Evolutionary conservation across 2,797 vertebrate genomes (phyloP).

Genomic region (Lacerta bilineata): DNA sequence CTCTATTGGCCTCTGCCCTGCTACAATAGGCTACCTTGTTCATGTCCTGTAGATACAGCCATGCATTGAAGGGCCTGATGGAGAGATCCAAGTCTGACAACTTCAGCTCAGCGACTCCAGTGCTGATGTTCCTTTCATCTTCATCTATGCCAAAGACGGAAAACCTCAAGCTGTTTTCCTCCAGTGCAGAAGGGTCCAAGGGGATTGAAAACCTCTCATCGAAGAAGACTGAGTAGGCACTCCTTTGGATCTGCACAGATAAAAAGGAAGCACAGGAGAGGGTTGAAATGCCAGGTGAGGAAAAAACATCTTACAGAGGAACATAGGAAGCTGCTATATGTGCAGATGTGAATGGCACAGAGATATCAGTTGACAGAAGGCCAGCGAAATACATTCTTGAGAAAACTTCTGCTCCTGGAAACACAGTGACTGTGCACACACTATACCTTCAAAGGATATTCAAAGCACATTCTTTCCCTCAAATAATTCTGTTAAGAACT

Average conservation of each 20-base stretch:
- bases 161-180: slow-evolving; percentile 92
- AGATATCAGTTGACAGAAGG: neutral
- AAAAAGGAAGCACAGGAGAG: neutral
- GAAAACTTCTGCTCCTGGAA: neutral
- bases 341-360: neutral
- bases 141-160: slow-evolving; percentile 91
- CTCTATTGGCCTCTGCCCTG: neutral
- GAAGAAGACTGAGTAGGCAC: slow-evolving; percentile 90
- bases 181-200: slow-evolving; percentile 84
- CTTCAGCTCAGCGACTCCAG: slow-evolving; percentile 92
- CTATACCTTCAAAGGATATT: too few species aligned
- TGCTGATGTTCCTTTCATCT: slow-evolving; percentile 90
- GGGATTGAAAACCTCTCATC: slow-evolving; percentile 93
- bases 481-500: too few species aligned
- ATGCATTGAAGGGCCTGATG: slow-evolving; percentile 90
- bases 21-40: slow-evolving; percentile 84
- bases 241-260: slow-evolving; percentile 88
- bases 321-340: too few species aligned
- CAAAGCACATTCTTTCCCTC: too few species aligned
- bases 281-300: neutral
- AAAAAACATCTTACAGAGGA: neutral
- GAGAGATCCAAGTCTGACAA: slow-evolving; percentile 92
- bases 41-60: slow-evolving; percentile 96
- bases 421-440: neutral
- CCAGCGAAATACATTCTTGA: neutral